phyloP scores from a whole-genome alignment of 2,113 vertebrate genomes.

The Marcusenius ussheri region DNA sequence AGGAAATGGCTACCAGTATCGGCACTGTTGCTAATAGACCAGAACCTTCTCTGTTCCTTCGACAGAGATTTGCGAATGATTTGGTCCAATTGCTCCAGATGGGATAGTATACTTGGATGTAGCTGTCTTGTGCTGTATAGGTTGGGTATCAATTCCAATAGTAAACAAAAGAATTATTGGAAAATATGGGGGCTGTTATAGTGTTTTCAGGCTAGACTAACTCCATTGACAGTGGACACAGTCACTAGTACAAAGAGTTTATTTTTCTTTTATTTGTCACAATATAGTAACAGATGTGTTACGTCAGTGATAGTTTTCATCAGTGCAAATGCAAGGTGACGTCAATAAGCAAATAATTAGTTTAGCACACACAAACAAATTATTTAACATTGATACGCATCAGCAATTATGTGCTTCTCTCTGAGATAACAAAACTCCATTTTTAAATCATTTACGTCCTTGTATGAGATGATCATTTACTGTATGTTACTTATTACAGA shows the following conservation, averaged over 20 bases:
- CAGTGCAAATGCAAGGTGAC: slow-evolving; percentile 25
- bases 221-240: slow-evolving; percentile 23
- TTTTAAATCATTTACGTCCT: slow-evolving; percentile 4
- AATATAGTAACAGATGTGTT: slow-evolving; percentile 33
- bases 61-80: neutral
- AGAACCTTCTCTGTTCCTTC: slow-evolving; percentile 6
- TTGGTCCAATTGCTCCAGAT: neutral
- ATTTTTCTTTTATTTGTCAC: slow-evolving; percentile 26
- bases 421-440: slow-evolving; percentile 19
- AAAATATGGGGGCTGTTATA: neutral
- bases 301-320: slow-evolving; percentile 26
- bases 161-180: slow-evolving; percentile 7
- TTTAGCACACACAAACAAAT: slow-evolving; percentile 31
- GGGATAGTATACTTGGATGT: neutral
- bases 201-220: slow-evolving; percentile 22
- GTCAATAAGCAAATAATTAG: slow-evolving; percentile 32
- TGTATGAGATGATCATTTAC: slow-evolving; percentile 7
- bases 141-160: slow-evolving; percentile 24
- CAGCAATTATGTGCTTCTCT: slow-evolving; percentile 38
- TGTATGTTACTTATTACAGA: neutral
- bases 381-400: slow-evolving; percentile 22
- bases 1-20: slow-evolving; percentile 8
- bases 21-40: slow-evolving; percentile 14
- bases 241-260: slow-evolving; percentile 21
- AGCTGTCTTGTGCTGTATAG: neutral